These are phyloP conservation scores for Tipula unca DNA, from an alignment of 2,888 invertebrate genomes.

Conservation along the genomic window DNA sequence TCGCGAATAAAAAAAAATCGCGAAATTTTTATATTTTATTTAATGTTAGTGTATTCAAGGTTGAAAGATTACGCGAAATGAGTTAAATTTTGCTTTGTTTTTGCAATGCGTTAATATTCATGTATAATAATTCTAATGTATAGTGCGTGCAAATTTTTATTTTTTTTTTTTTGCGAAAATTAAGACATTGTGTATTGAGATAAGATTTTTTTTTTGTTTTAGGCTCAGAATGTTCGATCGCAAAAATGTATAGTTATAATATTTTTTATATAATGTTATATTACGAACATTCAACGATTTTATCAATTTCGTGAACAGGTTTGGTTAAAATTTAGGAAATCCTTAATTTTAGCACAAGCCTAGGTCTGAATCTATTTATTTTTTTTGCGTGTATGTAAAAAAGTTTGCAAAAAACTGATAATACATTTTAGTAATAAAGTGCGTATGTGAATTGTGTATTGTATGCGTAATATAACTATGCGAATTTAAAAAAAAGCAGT, in stretches of 20 bases:
- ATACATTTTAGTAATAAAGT: not conserved
- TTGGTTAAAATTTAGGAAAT: not conserved
- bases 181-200: not conserved
- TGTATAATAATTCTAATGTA: not conserved
- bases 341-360: not conserved
- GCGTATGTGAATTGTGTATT: not conserved
- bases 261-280: no score
- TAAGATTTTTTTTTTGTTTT: no score
- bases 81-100: not conserved
- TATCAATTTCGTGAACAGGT: no score
- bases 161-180: not conserved
- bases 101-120: not conserved
- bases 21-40: not conserved
- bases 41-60: not conserved
- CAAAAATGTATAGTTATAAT: no score
- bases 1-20: slow-evolving; percentile 14
- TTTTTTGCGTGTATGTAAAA: not conserved
- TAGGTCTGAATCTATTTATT: not conserved
- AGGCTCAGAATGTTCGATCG: no score
- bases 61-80: not conserved
- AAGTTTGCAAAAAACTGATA: not conserved
- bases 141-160: not conserved
- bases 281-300: no score
- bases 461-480: not conserved
- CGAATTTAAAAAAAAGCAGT: not conserved